Evolutionary conservation across 2,888 invertebrate genomes (phyloP), one percentile per base, ranked within the genome.

Genomic region (Nymphalis urticae): DNA sequence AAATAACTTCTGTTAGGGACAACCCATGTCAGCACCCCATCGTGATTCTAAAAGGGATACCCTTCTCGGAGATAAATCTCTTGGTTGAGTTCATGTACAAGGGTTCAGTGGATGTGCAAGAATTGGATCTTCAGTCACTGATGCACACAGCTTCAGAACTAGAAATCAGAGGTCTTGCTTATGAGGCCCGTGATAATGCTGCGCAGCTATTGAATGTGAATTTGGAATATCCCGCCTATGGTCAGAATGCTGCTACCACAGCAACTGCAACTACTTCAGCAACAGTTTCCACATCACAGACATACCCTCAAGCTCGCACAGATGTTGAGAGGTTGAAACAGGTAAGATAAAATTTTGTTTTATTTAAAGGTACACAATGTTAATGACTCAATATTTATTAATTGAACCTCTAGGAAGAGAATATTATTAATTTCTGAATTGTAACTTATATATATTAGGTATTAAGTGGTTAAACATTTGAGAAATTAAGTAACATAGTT

Each of bases 1-100:
- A 56, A 56, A 32, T 27, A 42, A 77, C 77, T 61, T 27, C 19
- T 48, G 62, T 50, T 84, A 92, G 92, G 82, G 95, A 96, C 85
- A 95, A 96, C 85, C 95, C 95, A 77, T 95, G 95, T 81, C 95
- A 95, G 81, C 95, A 96, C 81, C 95, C 96, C 32, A 95, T 96
- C 74, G 93, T 96, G 75, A 95, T 96, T 71, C 88, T 96, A 77
- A 94, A 95, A 83, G 95, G 95, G 63, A 94, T 95, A 36, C 93
- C 94, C 0, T 93, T 94, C 77, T 94, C 94, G 64, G 95, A 95
- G 84, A 94, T 95, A 90, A 94, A 95, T 80, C 92, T 94, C 71
- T 89, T 95, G 51, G 89, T 95, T 72, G 95, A 95, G 81, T 95
- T 95, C 74, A 95, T 95, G 94, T 96, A 96, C 84, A 94, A 94